phyloP scores from a whole-genome alignment of 2,888 invertebrate genomes.

The Eupsilia transversa region DNA sequence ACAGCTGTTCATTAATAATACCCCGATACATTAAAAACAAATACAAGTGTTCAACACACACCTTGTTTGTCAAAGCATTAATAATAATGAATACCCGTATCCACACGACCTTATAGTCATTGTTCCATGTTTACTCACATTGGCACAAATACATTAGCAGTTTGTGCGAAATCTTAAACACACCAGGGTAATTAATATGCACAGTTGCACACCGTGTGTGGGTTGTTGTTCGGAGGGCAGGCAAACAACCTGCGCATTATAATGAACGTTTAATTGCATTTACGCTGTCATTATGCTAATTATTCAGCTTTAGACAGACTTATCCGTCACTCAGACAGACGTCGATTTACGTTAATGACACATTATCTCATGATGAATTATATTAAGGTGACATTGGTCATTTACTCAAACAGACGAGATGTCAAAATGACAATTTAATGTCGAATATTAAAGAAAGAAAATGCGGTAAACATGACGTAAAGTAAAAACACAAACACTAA shows the following conservation, averaged over 20 bases:
- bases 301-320: background rate
- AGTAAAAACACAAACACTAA: no score
- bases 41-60: constrained; percentile 21
- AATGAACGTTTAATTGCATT: constrained; percentile 50
- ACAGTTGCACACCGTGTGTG: constrained; percentile 18
- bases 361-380: background rate
- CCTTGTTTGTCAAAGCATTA: constrained; percentile 24
- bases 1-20: no score
- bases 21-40: background rate
- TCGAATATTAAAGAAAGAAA: no score
- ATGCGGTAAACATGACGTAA: no score
- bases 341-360: constrained; percentile 12
- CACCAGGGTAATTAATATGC: constrained; percentile 38
- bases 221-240: constrained; percentile 29
- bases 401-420: background rate
- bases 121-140: constrained; percentile 37
- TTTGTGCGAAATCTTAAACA: constrained; percentile 28
- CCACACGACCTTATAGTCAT: constrained; percentile 33
- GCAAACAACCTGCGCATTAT: constrained; percentile 38
- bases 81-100: constrained; percentile 24
- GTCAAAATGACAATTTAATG: background rate
- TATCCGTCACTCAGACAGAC: background rate
- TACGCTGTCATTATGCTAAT: constrained; percentile 27
- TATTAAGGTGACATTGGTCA: background rate
- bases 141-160: constrained; percentile 27